A percentile compares a stretch with the other conserved stretches of the same genome.
Conservation (phyloP, 64 coral and sea anemone genomes). For the Actinia equina region DNA sequence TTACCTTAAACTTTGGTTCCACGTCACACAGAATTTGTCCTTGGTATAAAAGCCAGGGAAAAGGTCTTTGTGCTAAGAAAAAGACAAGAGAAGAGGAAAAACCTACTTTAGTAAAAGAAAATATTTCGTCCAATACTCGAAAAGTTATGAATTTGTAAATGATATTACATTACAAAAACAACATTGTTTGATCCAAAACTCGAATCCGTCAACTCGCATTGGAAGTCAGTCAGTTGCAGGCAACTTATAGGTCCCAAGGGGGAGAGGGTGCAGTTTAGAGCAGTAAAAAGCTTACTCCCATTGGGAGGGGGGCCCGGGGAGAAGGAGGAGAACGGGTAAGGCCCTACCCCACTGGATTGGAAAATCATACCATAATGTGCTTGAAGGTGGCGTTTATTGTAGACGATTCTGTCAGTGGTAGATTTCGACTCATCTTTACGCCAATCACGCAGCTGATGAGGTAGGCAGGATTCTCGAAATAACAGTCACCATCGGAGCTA, state of each 20-base stretch:
- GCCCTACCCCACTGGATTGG: not conserved
- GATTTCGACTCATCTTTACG: not conserved
- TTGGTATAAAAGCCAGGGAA: constrained; percentile 69
- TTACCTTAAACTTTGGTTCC: constrained; percentile 71
- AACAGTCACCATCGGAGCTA: constrained; percentile 18
- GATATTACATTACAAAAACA: too few relatives aligned
- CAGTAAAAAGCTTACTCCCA: too few relatives aligned
- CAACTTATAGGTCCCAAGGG: too few relatives aligned
- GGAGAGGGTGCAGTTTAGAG: too few relatives aligned
- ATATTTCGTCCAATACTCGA: not conserved
- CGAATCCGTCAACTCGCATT: too few relatives aligned
- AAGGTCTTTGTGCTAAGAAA: constrained; percentile 53
- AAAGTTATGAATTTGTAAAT: not conserved
- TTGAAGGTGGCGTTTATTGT: constrained; percentile 38
- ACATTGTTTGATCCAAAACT: too few relatives aligned
- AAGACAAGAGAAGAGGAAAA: not conserved
- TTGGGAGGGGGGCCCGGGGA: too few relatives aligned
- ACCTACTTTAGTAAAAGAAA: not conserved
- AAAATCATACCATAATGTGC: constrained; percentile 47
- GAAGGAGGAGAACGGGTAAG: too few relatives aligned
- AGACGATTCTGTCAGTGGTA: constrained; percentile 9
- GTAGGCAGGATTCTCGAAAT: constrained; percentile 30
- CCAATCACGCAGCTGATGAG: constrained; percentile 41
- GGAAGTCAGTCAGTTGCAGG: too few relatives aligned
- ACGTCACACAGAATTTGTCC: constrained; percentile 72